Percentiles rank a stretch among this genome's conserved stretches.
Conservation (phyloP, 2,888 invertebrate genomes). For the Synanthedon tipuliformis region DNA sequence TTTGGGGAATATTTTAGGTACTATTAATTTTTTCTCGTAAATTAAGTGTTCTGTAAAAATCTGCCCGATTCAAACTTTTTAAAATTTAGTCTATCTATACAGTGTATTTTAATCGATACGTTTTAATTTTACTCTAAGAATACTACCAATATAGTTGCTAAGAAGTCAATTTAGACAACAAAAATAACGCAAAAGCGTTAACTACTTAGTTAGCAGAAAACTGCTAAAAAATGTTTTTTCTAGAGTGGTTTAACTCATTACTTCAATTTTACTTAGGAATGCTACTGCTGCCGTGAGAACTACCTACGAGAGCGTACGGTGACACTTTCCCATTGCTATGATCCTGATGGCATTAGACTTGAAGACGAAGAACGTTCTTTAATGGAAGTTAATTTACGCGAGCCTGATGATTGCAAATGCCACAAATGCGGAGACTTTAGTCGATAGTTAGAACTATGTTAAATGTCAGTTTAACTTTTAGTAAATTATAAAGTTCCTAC, state of each 20-base stretch:
- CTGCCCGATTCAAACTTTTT: too few relatives aligned
- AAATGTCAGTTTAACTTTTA: not conserved
- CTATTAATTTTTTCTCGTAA: too few relatives aligned
- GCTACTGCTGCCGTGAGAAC: slow-evolving; percentile 91
- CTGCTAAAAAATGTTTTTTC: not conserved
- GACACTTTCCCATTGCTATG: slow-evolving; percentile 86
- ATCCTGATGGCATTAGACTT: slow-evolving; percentile 85
- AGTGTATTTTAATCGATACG: too few relatives aligned
- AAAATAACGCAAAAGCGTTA: not conserved
- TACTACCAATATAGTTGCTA: too few relatives aligned
- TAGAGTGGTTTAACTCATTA: not conserved
- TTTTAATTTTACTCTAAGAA: too few relatives aligned
- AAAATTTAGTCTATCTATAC: too few relatives aligned
- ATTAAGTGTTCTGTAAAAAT: too few relatives aligned
- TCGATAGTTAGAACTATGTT: slow-evolving; percentile 55
- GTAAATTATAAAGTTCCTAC: not conserved
- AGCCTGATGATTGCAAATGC: slow-evolving; percentile 91
- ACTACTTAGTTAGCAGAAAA: too few relatives aligned
- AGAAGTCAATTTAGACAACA: too few relatives aligned
- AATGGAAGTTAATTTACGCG: slow-evolving; percentile 86
- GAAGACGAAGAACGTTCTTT: slow-evolving; percentile 75
- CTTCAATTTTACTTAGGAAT: slow-evolving; percentile 74
- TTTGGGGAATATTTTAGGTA: too few relatives aligned
- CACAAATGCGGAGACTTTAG: slow-evolving; percentile 90
- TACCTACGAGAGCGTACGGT: slow-evolving; percentile 84